phyloP scores from a whole-genome alignment of 2,113 vertebrate species.

The Lepus americanus region DNA sequence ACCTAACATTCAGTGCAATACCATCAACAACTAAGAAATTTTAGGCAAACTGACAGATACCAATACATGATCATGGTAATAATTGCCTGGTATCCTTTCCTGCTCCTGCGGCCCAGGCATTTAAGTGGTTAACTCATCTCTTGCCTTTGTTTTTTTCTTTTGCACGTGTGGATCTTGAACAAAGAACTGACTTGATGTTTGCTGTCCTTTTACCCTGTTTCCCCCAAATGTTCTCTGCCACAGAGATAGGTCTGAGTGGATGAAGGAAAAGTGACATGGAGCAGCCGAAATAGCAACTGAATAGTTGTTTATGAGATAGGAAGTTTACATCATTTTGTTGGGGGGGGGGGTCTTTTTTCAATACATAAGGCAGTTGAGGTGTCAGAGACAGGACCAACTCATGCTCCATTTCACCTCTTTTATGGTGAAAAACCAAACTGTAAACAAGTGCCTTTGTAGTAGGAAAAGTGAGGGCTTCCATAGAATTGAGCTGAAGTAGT shows the following conservation, averaged over 20 bases:
- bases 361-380: conserved; percentile 34
- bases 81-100: neutral
- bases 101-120: neutral
- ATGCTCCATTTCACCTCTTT: conserved; percentile 63
- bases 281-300: neutral
- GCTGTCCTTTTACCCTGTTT: neutral
- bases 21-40: conserved; percentile 20
- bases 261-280: conserved; percentile 44
- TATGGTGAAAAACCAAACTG: conserved; percentile 60
- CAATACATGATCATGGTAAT: neutral
- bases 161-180: neutral
- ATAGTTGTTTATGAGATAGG: conserved; percentile 42
- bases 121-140: neutral
- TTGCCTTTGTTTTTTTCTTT: conserved; percentile 54
- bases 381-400: conserved; percentile 60
- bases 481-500: neutral
- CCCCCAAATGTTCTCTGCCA: neutral
- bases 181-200: conserved; percentile 18
- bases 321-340: neutral
- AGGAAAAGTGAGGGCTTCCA: neutral
- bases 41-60: neutral
- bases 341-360: conserved; percentile 2
- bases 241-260: conserved; percentile 26
- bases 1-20: neutral
- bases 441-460: neutral